Base-by-base conservation (phyloP, 2,113 vertebrate genomes). In the Burhinus oedicnemus region DNA sequence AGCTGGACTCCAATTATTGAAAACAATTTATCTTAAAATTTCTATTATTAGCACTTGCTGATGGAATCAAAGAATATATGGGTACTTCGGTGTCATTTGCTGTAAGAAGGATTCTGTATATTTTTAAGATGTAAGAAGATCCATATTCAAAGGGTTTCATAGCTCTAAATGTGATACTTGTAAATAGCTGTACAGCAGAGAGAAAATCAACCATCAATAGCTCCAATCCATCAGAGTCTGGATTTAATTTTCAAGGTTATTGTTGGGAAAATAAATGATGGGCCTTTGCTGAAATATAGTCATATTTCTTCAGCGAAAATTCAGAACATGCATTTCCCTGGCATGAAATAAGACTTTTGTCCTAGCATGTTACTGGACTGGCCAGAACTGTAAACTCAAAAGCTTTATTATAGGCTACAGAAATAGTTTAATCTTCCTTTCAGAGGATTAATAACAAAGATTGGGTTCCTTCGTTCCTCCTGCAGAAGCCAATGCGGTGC, bases 241-340 rank as follows among this genome's bases (percentile, higher is more conserved):
- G 51, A 55, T 97, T 96, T 95, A 79, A 45, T 80, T 95, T 95
- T 80, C 89, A 91, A 23, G 75, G 58, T 97, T 97, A 76, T 66
- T 96, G 42, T 83, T 86, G 54, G 13, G 54, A 84, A 97, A 95
- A 85, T 58, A 74, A 70, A n/a, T 51, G 4, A 45, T 19, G 5
- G 12, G 25, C 10, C 47, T 91, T 95, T 5, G 2, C 75, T 66
- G 86, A 69, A 79, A 25, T 87, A 8, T 11, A 49, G 65, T 64
- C 38, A 79, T 12, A 27, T 83, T 94, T 96, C 51, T n/a, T 69
- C 72, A 68, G 65, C 92, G 81, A 89, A 86, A 93, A 79, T 79
- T 77, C n/a, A 92, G 38, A 65, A 38, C 32, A 54, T 76, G 72
- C 11, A 81, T 62, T 93, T 38, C 45, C 12, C 12, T 94, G 82